Conservation (phyloP, 2,113 vertebrate genomes). For the Panthera leo region DNA sequence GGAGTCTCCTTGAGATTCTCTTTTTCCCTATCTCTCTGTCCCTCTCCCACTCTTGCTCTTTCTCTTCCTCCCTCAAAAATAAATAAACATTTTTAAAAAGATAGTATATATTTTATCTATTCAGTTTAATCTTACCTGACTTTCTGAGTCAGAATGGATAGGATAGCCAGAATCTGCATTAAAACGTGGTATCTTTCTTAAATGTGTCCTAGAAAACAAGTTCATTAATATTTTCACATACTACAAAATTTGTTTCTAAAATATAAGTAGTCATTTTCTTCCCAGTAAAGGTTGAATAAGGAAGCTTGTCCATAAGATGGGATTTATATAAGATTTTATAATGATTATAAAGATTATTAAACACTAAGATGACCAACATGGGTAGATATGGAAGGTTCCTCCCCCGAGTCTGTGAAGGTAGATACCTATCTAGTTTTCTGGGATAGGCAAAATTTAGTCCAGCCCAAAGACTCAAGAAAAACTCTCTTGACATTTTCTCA, state of each 20-base stretch:
- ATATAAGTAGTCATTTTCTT: conserved; percentile 32
- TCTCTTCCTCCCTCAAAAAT: too few species aligned
- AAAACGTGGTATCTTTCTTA: conserved; percentile 76
- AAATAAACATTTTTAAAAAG: background rate
- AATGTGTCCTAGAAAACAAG: conserved; percentile 76
- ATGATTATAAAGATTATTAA: background rate
- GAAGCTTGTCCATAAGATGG: background rate
- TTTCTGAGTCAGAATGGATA: conserved; percentile 89
- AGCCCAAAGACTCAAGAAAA: background rate
- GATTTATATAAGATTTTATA: background rate
- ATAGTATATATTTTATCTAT: background rate
- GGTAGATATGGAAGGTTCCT: background rate
- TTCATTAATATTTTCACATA: conserved; percentile 25
- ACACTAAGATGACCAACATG: background rate
- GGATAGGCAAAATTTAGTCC: background rate
- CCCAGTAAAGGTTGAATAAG: background rate
- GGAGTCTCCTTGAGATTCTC: too few species aligned
- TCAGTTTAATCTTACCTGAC: conserved; percentile 87
- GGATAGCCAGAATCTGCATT: conserved; percentile 84
- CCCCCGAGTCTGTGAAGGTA: background rate
- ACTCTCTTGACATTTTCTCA: background rate
- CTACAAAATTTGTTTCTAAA: background rate
- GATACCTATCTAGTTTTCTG: background rate
- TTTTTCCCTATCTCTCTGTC: too few species aligned
- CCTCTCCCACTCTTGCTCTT: too few species aligned